Conservation (phyloP, 2,797 vertebrate species). For the Dicrostonyx torquatus region DNA sequence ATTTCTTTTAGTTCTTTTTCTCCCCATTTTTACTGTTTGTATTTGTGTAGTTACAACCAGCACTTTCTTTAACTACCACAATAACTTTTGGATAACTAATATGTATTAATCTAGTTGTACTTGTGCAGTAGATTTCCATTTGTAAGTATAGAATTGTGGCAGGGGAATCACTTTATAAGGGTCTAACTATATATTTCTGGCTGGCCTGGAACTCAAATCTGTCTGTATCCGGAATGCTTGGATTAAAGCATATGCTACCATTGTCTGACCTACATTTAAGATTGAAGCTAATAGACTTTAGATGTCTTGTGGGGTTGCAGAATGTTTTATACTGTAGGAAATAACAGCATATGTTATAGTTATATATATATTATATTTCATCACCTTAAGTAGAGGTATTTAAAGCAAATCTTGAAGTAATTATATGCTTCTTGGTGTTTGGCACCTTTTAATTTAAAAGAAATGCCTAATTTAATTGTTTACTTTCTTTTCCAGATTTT, state of each 20-base stretch:
- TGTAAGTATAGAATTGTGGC: background rate
- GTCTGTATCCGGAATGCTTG: background rate
- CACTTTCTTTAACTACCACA: background rate
- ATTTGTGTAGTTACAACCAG: background rate
- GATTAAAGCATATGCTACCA: background rate
- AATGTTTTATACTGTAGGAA: background rate
- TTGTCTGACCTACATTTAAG: background rate
- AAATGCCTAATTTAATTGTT: conserved; percentile 61
- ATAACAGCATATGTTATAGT: background rate
- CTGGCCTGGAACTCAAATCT: background rate
- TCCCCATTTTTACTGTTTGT: background rate
- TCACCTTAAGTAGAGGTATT: background rate
- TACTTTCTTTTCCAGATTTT: conserved; percentile 85
- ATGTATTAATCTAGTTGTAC: background rate
- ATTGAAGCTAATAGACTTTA: background rate
- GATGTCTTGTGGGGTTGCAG: background rate
- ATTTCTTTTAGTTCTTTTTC: background rate
- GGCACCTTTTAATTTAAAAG: conserved; percentile 46
- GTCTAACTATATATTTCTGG: background rate
- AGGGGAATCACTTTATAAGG: too few relatives aligned
- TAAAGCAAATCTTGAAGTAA: conserved; percentile 32
- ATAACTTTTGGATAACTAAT: conserved; percentile 20
- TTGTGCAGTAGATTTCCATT: conserved; percentile 26
- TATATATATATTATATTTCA: background rate
- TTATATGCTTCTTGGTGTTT: conserved; percentile 38